phyloP scores from a whole-genome alignment of 2,113 vertebrate genomes.

The Tachuris rubrigastra region DNA sequence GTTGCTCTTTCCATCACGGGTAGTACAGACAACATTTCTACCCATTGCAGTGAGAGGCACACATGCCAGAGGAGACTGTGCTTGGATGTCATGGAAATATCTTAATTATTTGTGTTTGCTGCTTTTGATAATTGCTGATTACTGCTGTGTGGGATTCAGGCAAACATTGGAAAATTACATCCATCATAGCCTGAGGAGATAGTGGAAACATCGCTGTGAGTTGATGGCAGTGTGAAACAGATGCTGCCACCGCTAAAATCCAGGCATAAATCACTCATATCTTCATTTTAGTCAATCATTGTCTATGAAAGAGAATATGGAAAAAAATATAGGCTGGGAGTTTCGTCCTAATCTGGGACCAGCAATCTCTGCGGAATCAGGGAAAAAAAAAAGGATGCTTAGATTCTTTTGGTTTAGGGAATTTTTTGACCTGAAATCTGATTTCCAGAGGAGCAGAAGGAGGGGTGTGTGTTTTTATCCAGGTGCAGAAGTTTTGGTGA shows the following conservation, averaged over 20 bases:
- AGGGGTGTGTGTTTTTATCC: not conserved
- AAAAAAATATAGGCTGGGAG: not conserved
- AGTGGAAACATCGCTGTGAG: not conserved
- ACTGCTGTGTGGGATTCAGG: slow-evolving; percentile 18
- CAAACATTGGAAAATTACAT: slow-evolving; percentile 17
- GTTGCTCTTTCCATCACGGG: not conserved
- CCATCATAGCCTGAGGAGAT: slow-evolving; percentile 5
- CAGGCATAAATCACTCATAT: not conserved
- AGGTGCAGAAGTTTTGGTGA: not conserved
- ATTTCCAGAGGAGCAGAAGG: not conserved
- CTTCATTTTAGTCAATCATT: not conserved
- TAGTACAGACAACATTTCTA: not conserved
- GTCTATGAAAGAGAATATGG: not conserved
- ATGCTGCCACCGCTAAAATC: not conserved
- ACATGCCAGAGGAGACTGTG: not conserved
- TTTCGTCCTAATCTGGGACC: not conserved
- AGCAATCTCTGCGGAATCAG: not conserved
- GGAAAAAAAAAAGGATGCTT: not conserved
- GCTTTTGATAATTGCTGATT: slow-evolving; percentile 42
- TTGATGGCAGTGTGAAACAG: not conserved
- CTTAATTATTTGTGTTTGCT: slow-evolving; percentile 52
- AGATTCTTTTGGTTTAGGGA: not conserved
- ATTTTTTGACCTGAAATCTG: not conserved
- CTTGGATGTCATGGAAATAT: not conserved
- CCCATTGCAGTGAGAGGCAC: not conserved